These are phyloP conservation scores for Sapajus apella DNA, from an alignment of 2,113 vertebrate species.

Conservation along the genomic window DNA sequence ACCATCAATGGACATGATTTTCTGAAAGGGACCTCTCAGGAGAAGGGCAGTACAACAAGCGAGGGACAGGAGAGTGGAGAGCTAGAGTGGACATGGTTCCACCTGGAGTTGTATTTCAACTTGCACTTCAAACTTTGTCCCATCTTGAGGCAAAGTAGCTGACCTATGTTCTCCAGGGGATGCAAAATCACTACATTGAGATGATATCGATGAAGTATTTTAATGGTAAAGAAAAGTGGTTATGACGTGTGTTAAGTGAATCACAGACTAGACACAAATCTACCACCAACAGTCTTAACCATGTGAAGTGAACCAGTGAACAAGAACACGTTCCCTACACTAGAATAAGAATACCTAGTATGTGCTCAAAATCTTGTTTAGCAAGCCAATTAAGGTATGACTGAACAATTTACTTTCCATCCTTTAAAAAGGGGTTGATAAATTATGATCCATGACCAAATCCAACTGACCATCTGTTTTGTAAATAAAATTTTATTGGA, in stretches of 20 bases:
- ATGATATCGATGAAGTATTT: not conserved
- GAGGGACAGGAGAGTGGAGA: fast-evolving
- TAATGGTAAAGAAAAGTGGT: not conserved
- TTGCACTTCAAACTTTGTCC: fast-evolving
- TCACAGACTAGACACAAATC: not conserved
- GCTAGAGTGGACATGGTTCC: fast-evolving
- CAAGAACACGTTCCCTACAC: too few relatives aligned
- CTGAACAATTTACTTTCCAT: not conserved
- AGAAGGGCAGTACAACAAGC: too few relatives aligned
- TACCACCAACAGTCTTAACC: too few relatives aligned
- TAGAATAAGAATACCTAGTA: not conserved
- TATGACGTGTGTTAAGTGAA: fast-evolving
- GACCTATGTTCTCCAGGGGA: fast-evolving
- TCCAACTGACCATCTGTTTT: too few relatives aligned
- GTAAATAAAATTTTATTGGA: not conserved
- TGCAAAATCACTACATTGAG: fast-evolving
- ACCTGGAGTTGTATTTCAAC: fast-evolving
- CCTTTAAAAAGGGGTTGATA: not conserved
- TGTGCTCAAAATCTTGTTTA: not conserved
- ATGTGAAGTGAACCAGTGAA: too few relatives aligned
- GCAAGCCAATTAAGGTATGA: not conserved
- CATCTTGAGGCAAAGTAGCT: not conserved
- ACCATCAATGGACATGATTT: too few relatives aligned
- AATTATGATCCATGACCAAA: too few relatives aligned
- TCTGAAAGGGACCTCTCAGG: not conserved